Percentiles rank a stretch among this genome's conserved stretches.
Evolutionary conservation across 2,797 vertebrate species (phyloP).

Genomic region (Cichlasoma orientale): DNA sequence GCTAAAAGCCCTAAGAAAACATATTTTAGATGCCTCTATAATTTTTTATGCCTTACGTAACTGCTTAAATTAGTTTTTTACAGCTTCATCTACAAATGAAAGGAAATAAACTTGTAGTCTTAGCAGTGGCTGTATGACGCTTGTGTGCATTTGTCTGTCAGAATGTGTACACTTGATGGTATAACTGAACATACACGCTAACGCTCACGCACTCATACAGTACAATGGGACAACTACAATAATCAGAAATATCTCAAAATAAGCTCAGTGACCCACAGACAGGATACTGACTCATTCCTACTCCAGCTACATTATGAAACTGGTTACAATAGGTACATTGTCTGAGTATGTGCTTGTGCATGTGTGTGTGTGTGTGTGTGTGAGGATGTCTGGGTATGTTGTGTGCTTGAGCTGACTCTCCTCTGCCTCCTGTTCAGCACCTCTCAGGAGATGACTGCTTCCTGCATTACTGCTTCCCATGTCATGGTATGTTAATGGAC

Average conservation of each 20-base stretch:
- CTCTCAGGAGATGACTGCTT: slow-evolving; percentile 63
- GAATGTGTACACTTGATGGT: background rate
- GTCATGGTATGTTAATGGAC: slow-evolving; percentile 62
- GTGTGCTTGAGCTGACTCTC: slow-evolving; percentile 30
- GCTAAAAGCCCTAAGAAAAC: slow-evolving; percentile 11
- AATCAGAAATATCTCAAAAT: slow-evolving; percentile 42
- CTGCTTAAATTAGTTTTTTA: slow-evolving; percentile 10
- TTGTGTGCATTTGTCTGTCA: background rate
- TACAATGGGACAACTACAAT: slow-evolving; percentile 19
- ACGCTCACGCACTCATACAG: slow-evolving; percentile 8
- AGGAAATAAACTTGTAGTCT: slow-evolving; percentile 27
- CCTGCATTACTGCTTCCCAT: slow-evolving; percentile 65
- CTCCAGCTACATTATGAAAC: slow-evolving; percentile 36
- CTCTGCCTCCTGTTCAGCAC: slow-evolving; percentile 54
- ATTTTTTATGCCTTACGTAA: slow-evolving; percentile 38
- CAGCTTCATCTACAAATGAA: slow-evolving; percentile 41
- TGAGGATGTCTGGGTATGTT: slow-evolving; percentile 24
- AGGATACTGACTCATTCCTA: slow-evolving; percentile 63
- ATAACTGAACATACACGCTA: slow-evolving; percentile 10
- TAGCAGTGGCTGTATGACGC: background rate
- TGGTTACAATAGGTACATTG: slow-evolving; percentile 53
- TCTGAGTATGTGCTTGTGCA: slow-evolving; percentile 19
- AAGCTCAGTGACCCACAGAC: slow-evolving; percentile 46
- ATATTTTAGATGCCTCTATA: slow-evolving; percentile 17
- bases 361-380: background rate